Evolutionary conservation across 1,140 invertebrate genomes (phyloP), one percentile per base, ranked within the genome.

Genomic region (Pemphigus obesinymphae): DNA sequence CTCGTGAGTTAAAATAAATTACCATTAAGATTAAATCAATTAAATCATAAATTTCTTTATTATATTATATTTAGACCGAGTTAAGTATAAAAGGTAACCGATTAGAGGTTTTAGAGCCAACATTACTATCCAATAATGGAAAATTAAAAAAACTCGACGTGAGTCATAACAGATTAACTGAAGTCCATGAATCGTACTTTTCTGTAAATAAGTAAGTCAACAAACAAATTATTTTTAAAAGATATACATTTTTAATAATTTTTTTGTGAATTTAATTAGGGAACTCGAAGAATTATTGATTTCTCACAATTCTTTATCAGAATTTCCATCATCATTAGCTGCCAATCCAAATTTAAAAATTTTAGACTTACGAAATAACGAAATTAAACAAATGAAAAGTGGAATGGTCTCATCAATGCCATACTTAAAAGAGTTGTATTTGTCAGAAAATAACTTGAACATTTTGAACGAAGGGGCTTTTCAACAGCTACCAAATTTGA

Each of bases 321-420:
- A 92, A 84, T 89, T 97, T 82, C 92, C 93, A 6, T 87, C 89
- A 61, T 91, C 92, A 48, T 86, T 96, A 80, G 90, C 91, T 61
- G 90, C 90, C 82, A 88, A 95, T 78, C 89, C 90, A 29, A 90
- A 90, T 80, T 86, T 96, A 20, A 89, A 91, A 85, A 87, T 90
- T 61, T 88, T 97, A 23, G 94, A 95, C 86, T 87, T 95, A 66
- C 93, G 92, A 85, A 91, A 91, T 85, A 97, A 96, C 87, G 90
- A 93, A 83, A 91, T 91, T 26, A 76, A 66, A 53, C 61, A 72
- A 31, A 76, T 82, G 45, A 81, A 83, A 53, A 68, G 50, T 23
- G 90, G 82, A 91, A 89, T 75, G 55, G 88, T 94, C 83, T 89
- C 90, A 20, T 83, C 84, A 26, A 88, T 94, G 83, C 89, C 90